Conservation (phyloP, 2,113 vertebrate genomes). For the Alligator sinensis region DNA sequence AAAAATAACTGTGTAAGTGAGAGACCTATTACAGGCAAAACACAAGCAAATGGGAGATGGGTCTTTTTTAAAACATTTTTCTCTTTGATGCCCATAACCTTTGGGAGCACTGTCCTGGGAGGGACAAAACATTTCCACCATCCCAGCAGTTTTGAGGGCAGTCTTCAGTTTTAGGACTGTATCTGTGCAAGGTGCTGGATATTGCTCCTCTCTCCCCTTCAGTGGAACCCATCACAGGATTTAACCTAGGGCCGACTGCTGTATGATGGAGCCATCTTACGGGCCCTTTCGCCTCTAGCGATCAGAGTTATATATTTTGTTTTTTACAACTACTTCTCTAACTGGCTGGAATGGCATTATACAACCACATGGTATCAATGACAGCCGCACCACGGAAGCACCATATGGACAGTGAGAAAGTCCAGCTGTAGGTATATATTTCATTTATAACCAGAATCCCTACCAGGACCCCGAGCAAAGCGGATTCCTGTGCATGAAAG, state of each 20-base stretch:
- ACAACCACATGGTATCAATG: conserved; percentile 18
- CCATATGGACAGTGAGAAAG: conserved; percentile 36
- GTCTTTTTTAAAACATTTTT: conserved; percentile 64
- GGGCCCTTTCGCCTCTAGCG: conserved; percentile 22
- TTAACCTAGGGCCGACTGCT: conserved; percentile 4
- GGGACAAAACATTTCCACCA: conserved; percentile 59
- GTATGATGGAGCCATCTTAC: conserved; percentile 7
- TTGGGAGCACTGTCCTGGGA: conserved; percentile 47
- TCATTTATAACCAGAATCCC: not conserved
- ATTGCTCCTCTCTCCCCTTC: not conserved
- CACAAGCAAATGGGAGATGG: conserved; percentile 51
- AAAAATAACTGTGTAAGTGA: conserved; percentile 74
- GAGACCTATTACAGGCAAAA: conserved; percentile 73
- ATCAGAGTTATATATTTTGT: not conserved
- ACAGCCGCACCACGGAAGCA: not conserved
- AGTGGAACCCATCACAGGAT: conserved; percentile 6
- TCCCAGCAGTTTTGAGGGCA: conserved; percentile 66
- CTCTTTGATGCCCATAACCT: conserved; percentile 63
- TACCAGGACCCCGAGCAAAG: not conserved
- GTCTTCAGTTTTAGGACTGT: not conserved
- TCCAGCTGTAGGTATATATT: not conserved
- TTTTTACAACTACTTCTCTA: not conserved
- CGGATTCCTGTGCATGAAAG: not conserved
- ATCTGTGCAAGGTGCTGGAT: conserved; percentile 12
- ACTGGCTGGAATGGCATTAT: not conserved